Evolutionary conservation across 2,113 vertebrate species (phyloP).

Genomic region (Rhynchomys soricoides): DNA sequence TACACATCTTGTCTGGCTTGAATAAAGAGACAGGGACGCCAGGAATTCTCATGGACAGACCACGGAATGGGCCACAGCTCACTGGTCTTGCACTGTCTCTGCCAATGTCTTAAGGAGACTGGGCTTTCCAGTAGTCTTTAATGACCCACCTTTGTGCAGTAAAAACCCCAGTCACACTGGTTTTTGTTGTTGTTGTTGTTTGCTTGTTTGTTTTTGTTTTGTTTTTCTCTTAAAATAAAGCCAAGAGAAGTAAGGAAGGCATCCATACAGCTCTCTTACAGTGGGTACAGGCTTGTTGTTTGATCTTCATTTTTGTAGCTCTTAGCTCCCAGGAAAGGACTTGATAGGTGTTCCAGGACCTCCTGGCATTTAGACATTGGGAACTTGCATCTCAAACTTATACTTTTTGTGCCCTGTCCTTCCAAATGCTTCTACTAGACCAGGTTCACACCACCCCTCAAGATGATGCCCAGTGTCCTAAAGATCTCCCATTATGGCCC

Average conservation of each 20-base stretch:
- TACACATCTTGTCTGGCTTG: background rate
- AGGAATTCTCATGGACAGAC: background rate
- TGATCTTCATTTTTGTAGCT: background rate
- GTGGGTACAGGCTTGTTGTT: background rate
- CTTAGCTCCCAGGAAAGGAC: background rate
- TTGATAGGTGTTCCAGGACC: background rate
- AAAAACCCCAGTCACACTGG: background rate
- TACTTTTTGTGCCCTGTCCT: background rate
- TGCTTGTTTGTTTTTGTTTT: too few relatives aligned
- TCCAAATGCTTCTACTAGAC: background rate
- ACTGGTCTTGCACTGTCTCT: background rate
- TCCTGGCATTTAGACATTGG: background rate
- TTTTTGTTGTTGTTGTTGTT: too few relatives aligned
- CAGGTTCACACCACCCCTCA: background rate
- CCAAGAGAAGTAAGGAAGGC: background rate
- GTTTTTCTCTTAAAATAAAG: background rate
- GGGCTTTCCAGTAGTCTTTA: background rate
- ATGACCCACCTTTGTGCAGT: background rate
- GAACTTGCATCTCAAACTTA: background rate
- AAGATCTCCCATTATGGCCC: background rate
- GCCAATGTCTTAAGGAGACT: background rate
- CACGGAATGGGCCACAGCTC: accelerated
- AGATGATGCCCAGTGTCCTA: background rate
- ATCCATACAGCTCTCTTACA: background rate
- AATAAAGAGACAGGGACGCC: background rate